phyloP scores from a whole-genome alignment of 2,888 invertebrate genomes.

The Spicauda simplicius region DNA sequence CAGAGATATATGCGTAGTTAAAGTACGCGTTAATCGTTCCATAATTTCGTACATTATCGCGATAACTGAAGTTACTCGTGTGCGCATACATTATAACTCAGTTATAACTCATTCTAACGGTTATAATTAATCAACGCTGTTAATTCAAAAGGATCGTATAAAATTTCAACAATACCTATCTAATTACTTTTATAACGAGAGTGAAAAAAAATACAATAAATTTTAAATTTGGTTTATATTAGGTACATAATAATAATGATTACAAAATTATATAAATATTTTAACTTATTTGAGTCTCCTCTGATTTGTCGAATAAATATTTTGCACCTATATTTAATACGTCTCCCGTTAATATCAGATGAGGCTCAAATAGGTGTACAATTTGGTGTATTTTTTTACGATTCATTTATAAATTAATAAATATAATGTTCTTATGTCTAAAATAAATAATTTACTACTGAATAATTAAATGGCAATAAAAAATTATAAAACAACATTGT shows the following conservation, averaged over 20 bases:
- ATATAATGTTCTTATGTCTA: conserved; percentile 56
- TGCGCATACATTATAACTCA: too few relatives aligned
- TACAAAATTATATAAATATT: conserved; percentile 35
- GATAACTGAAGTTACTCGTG: too few relatives aligned
- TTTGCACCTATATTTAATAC: conserved; percentile 79
- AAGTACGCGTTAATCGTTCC: too few relatives aligned
- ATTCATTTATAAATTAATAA: conserved; percentile 56
- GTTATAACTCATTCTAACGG: too few relatives aligned
- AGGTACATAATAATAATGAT: conserved; percentile 17
- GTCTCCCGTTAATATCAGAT: conserved; percentile 72
- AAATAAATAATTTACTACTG: conserved; percentile 55
- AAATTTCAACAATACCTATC: too few relatives aligned
- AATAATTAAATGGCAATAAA: conserved; percentile 51
- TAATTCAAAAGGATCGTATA: too few relatives aligned
- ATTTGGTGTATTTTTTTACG: conserved; percentile 47
- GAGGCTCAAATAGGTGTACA: conserved; percentile 57
- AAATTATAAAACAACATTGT: conserved; percentile 59
- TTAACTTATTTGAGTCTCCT: conserved; percentile 59
- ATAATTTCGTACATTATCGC: too few relatives aligned
- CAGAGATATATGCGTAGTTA: too few relatives aligned
- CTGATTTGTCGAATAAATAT: conserved; percentile 73
- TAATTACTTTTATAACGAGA: too few relatives aligned
- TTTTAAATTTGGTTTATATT: conserved; percentile 14
- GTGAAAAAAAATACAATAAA: neutral
- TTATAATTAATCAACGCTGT: too few relatives aligned